Percentiles rank a stretch among this genome's conserved stretches.
These are phyloP conservation scores for Metallyticus violacea DNA, from an alignment of 2,888 invertebrate genomes.

Conservation along the genomic window DNA sequence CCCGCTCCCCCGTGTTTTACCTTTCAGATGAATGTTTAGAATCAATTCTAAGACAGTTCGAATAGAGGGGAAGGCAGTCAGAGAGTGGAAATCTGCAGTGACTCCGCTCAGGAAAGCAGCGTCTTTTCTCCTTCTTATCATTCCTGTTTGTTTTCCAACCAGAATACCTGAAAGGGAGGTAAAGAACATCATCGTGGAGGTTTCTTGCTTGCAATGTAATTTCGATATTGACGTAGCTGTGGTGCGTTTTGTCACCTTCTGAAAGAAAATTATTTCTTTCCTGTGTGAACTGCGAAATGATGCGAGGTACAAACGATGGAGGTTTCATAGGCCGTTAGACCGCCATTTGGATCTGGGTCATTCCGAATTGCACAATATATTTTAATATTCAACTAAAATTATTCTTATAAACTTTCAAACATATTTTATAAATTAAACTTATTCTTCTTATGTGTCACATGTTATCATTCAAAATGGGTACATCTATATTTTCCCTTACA, in stretches of 20 bases:
- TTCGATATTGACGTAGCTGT: background rate
- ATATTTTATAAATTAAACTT: no score
- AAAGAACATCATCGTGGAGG: background rate
- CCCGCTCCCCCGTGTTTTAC: background rate
- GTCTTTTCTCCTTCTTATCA: background rate
- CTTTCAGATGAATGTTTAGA: conserved; percentile 3
- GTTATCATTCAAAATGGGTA: no score
- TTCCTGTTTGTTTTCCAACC: background rate
- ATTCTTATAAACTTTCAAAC: no score
- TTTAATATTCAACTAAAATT: no score
- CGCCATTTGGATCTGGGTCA: background rate
- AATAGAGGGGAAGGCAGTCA: no score
- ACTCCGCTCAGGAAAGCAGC: no score
- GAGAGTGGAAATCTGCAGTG: background rate
- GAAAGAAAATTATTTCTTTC: background rate
- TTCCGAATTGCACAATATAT: no score
- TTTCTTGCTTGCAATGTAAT: background rate
- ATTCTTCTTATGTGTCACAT: no score
- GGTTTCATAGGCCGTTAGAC: background rate
- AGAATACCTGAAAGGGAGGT: background rate
- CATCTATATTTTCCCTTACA: no score
- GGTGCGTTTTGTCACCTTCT: background rate
- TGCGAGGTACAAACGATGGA: background rate
- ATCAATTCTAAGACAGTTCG: background rate
- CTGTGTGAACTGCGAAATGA: background rate